Evolutionary conservation across 2,888 invertebrate species (phyloP).

Genomic region (Drosophila kokeensis): DNA sequence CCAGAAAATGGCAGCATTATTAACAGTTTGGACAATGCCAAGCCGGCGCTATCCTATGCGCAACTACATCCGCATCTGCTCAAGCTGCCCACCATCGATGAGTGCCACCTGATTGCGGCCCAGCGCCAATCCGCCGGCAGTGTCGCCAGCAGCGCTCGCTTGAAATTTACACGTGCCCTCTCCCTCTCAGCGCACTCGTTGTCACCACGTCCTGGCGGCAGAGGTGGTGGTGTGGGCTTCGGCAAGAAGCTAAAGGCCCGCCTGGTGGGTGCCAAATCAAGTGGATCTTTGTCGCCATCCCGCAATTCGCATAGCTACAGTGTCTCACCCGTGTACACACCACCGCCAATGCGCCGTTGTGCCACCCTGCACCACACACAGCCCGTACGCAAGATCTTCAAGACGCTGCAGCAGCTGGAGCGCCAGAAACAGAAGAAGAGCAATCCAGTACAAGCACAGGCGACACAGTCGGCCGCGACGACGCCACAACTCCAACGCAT

Average conservation of each 20-base stretch:
- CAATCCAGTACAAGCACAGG: slow-evolving; percentile 10
- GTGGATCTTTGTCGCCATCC: slow-evolving; percentile 77
- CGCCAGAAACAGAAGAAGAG: slow-evolving; percentile 71
- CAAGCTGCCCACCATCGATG: slow-evolving; percentile 83
- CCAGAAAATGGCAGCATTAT: slow-evolving; percentile 23
- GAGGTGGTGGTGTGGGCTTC: slow-evolving; percentile 49
- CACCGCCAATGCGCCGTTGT: slow-evolving; percentile 83
- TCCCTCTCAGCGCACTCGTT: slow-evolving; percentile 82
- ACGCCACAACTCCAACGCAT: slow-evolving; percentile 72
- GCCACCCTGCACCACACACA: slow-evolving; percentile 83
- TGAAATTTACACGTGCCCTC: slow-evolving; percentile 80
- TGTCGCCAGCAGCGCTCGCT: slow-evolving; percentile 51
- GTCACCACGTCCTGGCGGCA: slow-evolving; percentile 54
- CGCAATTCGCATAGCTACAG: slow-evolving; percentile 76
- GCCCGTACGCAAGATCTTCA: slow-evolving; percentile 82
- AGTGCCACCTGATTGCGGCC: slow-evolving; percentile 77
- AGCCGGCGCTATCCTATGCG: slow-evolving; percentile 67
- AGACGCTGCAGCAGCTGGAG: slow-evolving; percentile 82
- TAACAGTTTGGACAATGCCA: slow-evolving; percentile 12
- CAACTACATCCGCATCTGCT: slow-evolving; percentile 81
- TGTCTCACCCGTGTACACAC: slow-evolving; percentile 82
- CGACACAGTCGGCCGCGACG: slow-evolving; percentile 25
- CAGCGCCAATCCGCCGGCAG: slow-evolving; percentile 51
- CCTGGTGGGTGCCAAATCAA: slow-evolving; percentile 69
- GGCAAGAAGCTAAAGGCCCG: slow-evolving; percentile 75